phyloP scores from a whole-genome alignment of 2,797 vertebrate species.

The Apodemus agrarius region DNA sequence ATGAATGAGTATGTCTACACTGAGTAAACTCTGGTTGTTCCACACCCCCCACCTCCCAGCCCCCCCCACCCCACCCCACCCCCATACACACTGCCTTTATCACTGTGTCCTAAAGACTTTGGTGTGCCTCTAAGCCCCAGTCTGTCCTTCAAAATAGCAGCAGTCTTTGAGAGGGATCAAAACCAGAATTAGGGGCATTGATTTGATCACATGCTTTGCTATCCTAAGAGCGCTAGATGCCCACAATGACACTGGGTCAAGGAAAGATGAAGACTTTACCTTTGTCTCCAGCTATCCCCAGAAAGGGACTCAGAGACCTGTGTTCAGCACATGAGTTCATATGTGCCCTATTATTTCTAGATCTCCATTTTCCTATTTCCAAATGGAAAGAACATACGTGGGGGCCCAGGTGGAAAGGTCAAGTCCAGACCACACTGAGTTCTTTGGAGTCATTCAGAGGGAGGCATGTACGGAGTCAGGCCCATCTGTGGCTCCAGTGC shows the following conservation, averaged over 20 bases:
- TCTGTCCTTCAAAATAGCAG: not conserved
- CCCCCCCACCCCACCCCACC: too few species aligned
- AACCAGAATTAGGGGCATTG: not conserved
- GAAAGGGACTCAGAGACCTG: not conserved
- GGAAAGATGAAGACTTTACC: not conserved
- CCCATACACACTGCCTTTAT: not conserved
- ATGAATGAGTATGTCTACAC: not conserved
- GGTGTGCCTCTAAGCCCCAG: not conserved
- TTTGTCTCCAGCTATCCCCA: not conserved
- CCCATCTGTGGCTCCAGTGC: not conserved
- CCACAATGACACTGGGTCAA: not conserved
- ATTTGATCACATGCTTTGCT: not conserved
- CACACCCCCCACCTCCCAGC: too few species aligned
- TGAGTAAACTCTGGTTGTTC: not conserved
- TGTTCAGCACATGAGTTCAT: not conserved
- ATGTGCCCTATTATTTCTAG: not conserved
- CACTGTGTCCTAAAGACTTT: not conserved
- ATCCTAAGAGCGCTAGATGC: not conserved
- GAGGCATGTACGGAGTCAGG: not conserved
- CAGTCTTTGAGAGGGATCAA: not conserved
- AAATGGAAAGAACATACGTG: not conserved
- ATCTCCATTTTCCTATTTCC: not conserved
- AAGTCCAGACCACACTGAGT: not conserved
- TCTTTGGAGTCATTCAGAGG: not conserved
- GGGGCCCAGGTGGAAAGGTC: not conserved